Conservation (phyloP, 1,140 invertebrate genomes). For the Triops cancriformis region DNA sequence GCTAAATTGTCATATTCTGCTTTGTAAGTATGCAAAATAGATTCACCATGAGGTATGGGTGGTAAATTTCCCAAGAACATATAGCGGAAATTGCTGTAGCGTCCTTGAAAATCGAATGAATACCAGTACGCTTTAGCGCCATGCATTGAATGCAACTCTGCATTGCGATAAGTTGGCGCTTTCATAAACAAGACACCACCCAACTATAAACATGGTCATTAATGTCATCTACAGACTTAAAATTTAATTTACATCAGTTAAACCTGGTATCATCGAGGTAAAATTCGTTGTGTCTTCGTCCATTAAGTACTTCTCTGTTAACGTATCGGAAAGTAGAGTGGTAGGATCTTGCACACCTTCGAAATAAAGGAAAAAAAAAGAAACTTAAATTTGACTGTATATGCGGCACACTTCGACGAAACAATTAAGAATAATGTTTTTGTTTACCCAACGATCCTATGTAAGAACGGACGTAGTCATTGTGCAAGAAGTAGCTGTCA, state of each 20-base stretch:
- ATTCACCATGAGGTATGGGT: constrained; percentile 10
- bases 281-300: constrained; percentile 21
- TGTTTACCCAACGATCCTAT: constrained; percentile 22
- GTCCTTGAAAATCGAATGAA: constrained; percentile 25
- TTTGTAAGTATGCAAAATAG: neutral
- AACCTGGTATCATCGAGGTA: constrained; percentile 18
- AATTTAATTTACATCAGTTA: constrained; percentile 24
- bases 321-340: constrained; percentile 3
- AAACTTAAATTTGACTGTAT: neutral
- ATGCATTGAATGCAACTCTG: constrained; percentile 17
- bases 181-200: constrained; percentile 23
- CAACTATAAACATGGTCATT: constrained; percentile 17
- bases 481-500: constrained; percentile 26
- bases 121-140: constrained; percentile 26
- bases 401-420: neutral
- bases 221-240: neutral
- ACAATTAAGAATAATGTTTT: neutral
- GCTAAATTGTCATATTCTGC: neutral
- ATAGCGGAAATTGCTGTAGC: neutral
- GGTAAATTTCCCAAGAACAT: constrained; percentile 11
- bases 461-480: constrained; percentile 18
- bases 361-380: neutral
- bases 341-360: constrained; percentile 18
- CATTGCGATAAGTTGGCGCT: constrained; percentile 18
- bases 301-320: constrained; percentile 20